Percentiles rank a stretch among this genome's conserved stretches.
phyloP scores from a whole-genome alignment of 2,113 vertebrate genomes.

The Malurus alboscapulatus region DNA sequence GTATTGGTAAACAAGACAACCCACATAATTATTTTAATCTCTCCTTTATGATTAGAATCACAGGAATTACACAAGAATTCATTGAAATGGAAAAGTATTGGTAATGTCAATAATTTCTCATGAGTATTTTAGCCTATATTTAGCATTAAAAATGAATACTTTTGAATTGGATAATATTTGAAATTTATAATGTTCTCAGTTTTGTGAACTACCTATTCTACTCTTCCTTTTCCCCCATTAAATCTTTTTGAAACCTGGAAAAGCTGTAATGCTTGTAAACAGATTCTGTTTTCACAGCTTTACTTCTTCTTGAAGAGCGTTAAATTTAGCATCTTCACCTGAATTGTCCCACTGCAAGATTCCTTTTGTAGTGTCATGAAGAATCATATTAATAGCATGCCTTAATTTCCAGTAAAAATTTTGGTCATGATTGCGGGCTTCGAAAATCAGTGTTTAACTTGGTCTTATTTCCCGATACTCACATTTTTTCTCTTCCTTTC shows the following conservation, averaged over 20 bases:
- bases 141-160: not conserved
- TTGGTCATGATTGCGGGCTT: not conserved
- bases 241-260: not conserved
- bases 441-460: not conserved
- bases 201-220: not conserved
- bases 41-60: not conserved
- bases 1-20: not conserved
- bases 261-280: not conserved
- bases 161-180: not conserved
- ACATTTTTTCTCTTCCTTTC: not conserved
- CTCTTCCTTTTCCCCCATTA: not conserved
- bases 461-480: slow-evolving; percentile 25
- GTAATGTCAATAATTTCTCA: not conserved
- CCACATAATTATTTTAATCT: not conserved
- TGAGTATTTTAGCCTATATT: not conserved
- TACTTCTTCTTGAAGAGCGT: not conserved
- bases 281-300: not conserved
- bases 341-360: not conserved
- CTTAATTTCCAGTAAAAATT: slow-evolving; percentile 44
- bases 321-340: not conserved
- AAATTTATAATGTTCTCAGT: not conserved
- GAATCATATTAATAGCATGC: not conserved
- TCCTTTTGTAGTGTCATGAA: not conserved
- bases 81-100: not conserved
- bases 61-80: not conserved